Evolutionary conservation across 2,797 vertebrate genomes (phyloP), one percentile per base, ranked within the genome.

Genomic region (Hoplostethus atlanticus): DNA sequence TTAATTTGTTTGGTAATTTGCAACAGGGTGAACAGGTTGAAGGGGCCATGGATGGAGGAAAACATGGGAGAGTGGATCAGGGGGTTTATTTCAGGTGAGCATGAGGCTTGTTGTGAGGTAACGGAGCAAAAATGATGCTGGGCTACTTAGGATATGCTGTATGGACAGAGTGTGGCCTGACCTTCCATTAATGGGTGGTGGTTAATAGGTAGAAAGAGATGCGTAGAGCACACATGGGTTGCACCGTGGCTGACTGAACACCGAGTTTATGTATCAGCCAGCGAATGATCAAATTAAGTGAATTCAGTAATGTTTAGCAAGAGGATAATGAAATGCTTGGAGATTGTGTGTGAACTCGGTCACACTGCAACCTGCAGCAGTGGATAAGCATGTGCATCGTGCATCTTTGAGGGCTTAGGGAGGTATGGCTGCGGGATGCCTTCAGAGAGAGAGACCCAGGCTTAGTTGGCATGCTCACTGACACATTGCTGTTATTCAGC

Each of bases 1-100:
- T 91, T 92, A 86, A 91, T 94, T 93, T 92, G 87, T 89, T 91
- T 91, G 86, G 86, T 87, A 88, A 93, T 92, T 93, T 91, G 82
- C 64, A 76, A 79, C 62, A 58, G 81, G 69, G 66, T 64, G 79
- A 79, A 64, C 68, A 70, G 84, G 84, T 70, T 79, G 84, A 84
- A 31, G 46, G 64, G 71, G 77, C 67, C 68, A 81, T 8, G 55
- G 75, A 83, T 81, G 81, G 81, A 67, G 50, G 83, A 73, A 84
- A 79, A 71, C 56, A 52, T 28, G 0, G 2, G 47, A 51, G 46
- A 68, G 69, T 51, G 56, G 70, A 58, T 28, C 40, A 1, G 8
- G 42, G 48, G 50, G 70, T 63, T 80, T 86, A 75, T 66, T 72
- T 83, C 81, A 91, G 88, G 83, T 91, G 78, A 15, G 28, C 16